Percentiles rank a stretch among this genome's conserved stretches.
These are phyloP conservation scores for Sabellastarte sp. DNA, from an alignment of 2,888 invertebrate genomes.

Conservation along the genomic window DNA sequence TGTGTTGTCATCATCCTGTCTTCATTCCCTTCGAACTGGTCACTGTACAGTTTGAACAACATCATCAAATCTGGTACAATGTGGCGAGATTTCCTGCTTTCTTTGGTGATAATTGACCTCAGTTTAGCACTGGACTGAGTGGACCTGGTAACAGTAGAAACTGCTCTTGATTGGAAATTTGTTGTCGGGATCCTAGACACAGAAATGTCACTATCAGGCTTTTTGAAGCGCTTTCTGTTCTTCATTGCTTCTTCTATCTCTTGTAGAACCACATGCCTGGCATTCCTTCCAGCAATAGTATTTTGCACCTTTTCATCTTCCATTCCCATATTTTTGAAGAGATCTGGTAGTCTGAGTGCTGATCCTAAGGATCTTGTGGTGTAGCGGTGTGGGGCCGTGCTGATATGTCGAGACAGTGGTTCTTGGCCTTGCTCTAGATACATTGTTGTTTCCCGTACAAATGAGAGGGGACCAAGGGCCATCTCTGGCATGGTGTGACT, in stretches of 20 bases:
- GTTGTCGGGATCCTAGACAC: conserved; percentile 7
- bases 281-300: conserved; percentile 16
- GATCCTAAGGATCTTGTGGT: conserved; percentile 31
- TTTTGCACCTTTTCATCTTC: conserved; percentile 13
- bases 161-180: not conserved
- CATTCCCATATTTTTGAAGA: conserved; percentile 17
- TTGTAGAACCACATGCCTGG: conserved; percentile 11
- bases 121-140: no score
- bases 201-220: not conserved
- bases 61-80: conserved; percentile 37
- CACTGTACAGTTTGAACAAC: conserved; percentile 47
- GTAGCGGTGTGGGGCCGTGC: conserved; percentile 26
- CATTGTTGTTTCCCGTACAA: conserved; percentile 43
- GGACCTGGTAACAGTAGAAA: no score
- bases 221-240: not conserved
- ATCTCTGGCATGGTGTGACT: conserved; percentile 12
- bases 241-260: conserved; percentile 10
- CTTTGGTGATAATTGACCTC: not conserved
- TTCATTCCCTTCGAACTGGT: conserved; percentile 34
- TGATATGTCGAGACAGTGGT: conserved; percentile 36
- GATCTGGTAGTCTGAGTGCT: conserved; percentile 30
- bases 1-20: not conserved
- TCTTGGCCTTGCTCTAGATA: conserved; percentile 31
- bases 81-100: conserved; percentile 19
- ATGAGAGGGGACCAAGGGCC: conserved; percentile 14